Evolutionary conservation across 2,888 invertebrate genomes (phyloP), one percentile per base, ranked within the genome.

Genomic region (Cryptus viduatorius): DNA sequence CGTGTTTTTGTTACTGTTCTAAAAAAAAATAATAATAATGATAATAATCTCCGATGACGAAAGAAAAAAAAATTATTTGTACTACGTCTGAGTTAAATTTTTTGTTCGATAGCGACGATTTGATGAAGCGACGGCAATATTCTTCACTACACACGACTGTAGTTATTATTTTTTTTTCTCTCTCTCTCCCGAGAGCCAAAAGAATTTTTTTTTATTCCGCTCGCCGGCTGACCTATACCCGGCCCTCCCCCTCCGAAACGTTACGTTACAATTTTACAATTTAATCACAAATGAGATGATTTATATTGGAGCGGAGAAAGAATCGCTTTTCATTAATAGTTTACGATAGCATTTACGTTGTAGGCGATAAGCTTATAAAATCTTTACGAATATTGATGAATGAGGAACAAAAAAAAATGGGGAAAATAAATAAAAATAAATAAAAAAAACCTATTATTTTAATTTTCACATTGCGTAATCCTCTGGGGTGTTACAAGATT

Each of bases 391-490:
- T 65, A 64, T 24, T 48, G n/a, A 37, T 59, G 53, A 64, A 73
- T 56, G 31, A 31, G 42, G 16, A 64, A 24, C 10, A 64, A 73
- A 73, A 53, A 46, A 42, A 64, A 77, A 59, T 73, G 16, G 37
- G 24, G 24, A 24, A 24, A 1, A 24, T 2, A 24, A 24, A n/a
- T n/a, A n/a, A n/a, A n/a, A n/a, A n/a, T n/a, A n/a, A n/a, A n/a
- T n/a, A 65, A 67, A 72, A 89, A 89, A 89, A 88, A 89, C 88
- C 90, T 90, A 92, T 91, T 90, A 90, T 92, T 91, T 91, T 87
- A 90, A 88, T 86, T 89, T 90, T 88, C 88, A 88, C 87, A 87
- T 82, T 89, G 89, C 90, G 89, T 92, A 92, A 91, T 89, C 37
- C 37, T 8, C 89, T 87, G 89, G 89, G 90, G 89, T 91, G 90